Base-by-base conservation (phyloP, 2,888 invertebrate species). In the Aphidius colemani region DNA sequence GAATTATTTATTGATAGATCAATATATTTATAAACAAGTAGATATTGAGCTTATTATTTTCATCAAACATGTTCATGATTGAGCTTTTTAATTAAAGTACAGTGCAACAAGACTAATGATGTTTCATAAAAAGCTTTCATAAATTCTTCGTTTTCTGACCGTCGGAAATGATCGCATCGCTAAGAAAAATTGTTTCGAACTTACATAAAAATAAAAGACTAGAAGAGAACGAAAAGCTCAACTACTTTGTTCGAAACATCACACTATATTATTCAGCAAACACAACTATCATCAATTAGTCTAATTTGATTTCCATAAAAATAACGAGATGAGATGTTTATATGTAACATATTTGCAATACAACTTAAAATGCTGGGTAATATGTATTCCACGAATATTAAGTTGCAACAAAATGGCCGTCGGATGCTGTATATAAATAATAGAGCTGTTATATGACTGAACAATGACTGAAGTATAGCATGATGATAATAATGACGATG, bases 391-490 rank as follows among this genome's bases (percentile, higher is more conserved):
- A 61, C 67, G 75, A 77, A 74, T 74, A 72, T 74, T 72, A 75
- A 75, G 72, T 70, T 69, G 65, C 60, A 69, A 75, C 78, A 78
- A 78, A 78, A 78, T 78, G 78, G 78, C 76, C 71, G 77, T 67
- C 69, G 59, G 13, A 50, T 53, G 53, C 46, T 13, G 30, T 2
- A 30, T 5, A 30, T 30, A 30, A 30, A 30, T 4, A 30, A 5
- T 30, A 30, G 5, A 30, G 30, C 30, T 30, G 30, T 30, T 4
- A 30, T 30, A 30, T 30, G 5, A n/a, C n/a, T n/a, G 30, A 30
- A 30, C 30, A 30, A 30, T 30, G 5, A 30, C 30, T 30, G 4
- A 30, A 2, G 5, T 30, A 30, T 30, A 30, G 30, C 30, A 5
- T 2, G 5, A 30, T 30, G 30, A 30, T 30, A 18, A 18, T 18